These are phyloP conservation scores for Daubentonia madagascariensis DNA, from an alignment of 2,113 vertebrate species.

Conservation along the genomic window DNA sequence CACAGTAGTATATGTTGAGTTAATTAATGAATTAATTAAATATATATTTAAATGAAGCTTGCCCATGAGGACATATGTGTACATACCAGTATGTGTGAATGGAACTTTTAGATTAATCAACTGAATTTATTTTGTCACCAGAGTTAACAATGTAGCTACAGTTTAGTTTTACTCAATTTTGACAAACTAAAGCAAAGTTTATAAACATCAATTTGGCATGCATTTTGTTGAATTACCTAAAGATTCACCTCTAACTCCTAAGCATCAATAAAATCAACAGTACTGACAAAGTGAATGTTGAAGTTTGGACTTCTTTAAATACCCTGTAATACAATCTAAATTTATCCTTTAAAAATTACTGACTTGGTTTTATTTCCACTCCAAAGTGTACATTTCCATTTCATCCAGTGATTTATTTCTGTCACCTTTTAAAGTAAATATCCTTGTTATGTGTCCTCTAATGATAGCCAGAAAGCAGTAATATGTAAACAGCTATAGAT, in stretches of 20 bases:
- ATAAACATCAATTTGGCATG: not conserved
- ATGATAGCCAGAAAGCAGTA: not conserved
- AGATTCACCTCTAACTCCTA: not conserved
- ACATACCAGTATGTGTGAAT: not conserved
- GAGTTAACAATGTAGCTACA: not conserved
- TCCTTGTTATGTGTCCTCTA: not conserved
- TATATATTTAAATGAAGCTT: not conserved
- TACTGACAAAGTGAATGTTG: not conserved
- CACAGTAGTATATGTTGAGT: not conserved
- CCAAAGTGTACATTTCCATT: not conserved
- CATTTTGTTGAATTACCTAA: not conserved
- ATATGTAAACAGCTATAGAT: not conserved
- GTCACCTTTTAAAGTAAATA: conserved; percentile 20
- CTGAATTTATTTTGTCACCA: not conserved
- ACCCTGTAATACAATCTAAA: not conserved
- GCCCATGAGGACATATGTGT: not conserved
- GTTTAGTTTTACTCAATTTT: not conserved
- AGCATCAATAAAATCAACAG: not conserved
- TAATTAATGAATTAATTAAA: not conserved
- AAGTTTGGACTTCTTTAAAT: not conserved
- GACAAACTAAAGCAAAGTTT: not conserved
- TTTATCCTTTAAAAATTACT: not conserved
- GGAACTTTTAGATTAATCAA: not conserved
- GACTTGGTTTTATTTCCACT: not conserved
- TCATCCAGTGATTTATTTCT: not conserved